Evolutionary conservation across 2,888 invertebrate species (phyloP).

Genomic region (Monoplex corrugatus): DNA sequence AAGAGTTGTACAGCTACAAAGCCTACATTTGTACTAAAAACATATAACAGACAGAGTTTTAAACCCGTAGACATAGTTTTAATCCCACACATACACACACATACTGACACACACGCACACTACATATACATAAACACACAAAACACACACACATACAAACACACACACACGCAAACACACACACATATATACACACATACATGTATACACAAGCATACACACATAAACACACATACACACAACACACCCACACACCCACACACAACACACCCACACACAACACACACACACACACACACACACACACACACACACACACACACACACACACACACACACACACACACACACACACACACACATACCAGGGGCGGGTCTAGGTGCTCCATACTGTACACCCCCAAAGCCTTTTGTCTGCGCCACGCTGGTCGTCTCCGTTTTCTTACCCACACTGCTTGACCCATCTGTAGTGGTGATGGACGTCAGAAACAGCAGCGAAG

Average conservation of each 20-base stretch:
- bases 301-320: not conserved
- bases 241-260: not conserved
- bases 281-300: not conserved
- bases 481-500: too few species aligned
- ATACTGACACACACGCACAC: not conserved
- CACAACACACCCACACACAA: not conserved
- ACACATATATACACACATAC: not conserved
- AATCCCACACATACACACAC: not conserved
- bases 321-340: not conserved
- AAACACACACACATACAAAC: slow-evolving; percentile 1
- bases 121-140: too few species aligned
- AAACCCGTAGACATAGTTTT: too few species aligned
- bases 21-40: too few species aligned
- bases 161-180: slow-evolving; percentile 12
- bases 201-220: not conserved
- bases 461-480: slow-evolving; percentile 37
- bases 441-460: slow-evolving; percentile 52
- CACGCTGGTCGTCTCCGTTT: slow-evolving; percentile 61
- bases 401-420: slow-evolving; percentile 60
- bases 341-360: not conserved
- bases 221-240: not conserved
- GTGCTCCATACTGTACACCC: slow-evolving; percentile 60
- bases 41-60: too few species aligned
- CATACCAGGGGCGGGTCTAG: slow-evolving; percentile 58
- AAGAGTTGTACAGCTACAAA: too few species aligned